Percentiles rank a stretch among this genome's conserved stretches.
phyloP scores from a whole-genome alignment of 2,888 invertebrate species.

The Ischnus inquisitorius region DNA sequence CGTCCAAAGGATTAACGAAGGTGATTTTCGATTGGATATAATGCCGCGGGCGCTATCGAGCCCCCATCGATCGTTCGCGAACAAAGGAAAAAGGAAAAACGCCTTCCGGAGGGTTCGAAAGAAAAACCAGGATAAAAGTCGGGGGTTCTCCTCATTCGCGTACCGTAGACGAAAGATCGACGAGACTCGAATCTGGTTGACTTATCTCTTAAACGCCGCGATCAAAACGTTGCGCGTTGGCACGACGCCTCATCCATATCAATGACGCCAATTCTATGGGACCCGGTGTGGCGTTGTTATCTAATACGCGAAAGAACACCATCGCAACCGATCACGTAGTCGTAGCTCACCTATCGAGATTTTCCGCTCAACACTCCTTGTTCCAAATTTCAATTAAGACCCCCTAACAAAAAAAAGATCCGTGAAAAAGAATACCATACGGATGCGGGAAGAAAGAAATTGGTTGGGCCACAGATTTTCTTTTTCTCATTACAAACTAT shows the following conservation, averaged over 20 bases:
- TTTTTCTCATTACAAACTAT: conserved; percentile 49
- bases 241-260: conserved; percentile 75
- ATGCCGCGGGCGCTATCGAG: conserved; percentile 51
- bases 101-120: conserved; percentile 40
- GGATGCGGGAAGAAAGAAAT: neutral
- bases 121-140: conserved; percentile 45
- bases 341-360: conserved; percentile 43
- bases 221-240: conserved; percentile 61
- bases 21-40: conserved; percentile 67
- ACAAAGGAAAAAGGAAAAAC: conserved; percentile 60
- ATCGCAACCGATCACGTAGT: conserved; percentile 72
- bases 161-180: conserved; percentile 60
- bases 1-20: conserved; percentile 66
- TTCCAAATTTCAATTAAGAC: conserved; percentile 73
- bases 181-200: conserved; percentile 73
- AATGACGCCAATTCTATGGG: conserved; percentile 70
- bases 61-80: conserved; percentile 60
- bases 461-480: neutral
- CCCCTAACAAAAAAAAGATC: neutral
- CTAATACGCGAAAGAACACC: conserved; percentile 63
- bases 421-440: neutral
- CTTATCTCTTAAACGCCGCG: conserved; percentile 74
- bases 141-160: conserved; percentile 6
- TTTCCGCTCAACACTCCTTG: conserved; percentile 55
- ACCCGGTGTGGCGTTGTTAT: conserved; percentile 60